A percentile compares a stretch with the other conserved stretches of the same genome.
Conservation (phyloP, 2,113 vertebrate genomes). For the Anthoscopus minutus region DNA sequence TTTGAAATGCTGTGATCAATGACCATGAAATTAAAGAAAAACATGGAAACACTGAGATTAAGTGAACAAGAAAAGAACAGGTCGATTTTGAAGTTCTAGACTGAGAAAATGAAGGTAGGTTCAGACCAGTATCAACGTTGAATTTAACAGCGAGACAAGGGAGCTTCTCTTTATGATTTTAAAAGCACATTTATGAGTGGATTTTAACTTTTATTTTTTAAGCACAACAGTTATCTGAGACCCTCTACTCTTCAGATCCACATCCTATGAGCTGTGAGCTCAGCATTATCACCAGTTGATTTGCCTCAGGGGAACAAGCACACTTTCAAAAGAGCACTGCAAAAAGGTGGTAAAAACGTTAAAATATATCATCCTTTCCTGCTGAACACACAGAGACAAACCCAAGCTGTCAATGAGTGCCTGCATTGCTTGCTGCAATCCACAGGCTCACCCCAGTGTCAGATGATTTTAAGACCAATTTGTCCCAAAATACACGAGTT, state of each 20-base stretch:
- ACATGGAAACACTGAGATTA: background rate
- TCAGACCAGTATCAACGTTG: background rate
- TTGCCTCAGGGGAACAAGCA: background rate
- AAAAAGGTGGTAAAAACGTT: background rate
- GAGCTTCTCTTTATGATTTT: background rate
- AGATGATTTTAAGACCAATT: background rate
- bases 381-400: background rate
- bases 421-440: background rate
- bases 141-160: background rate
- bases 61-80: background rate
- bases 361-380: background rate
- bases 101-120: background rate
- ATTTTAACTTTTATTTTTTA: background rate
- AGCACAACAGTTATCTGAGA: background rate
- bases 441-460: background rate
- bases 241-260: background rate
- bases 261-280: background rate
- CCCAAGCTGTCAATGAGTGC: background rate
- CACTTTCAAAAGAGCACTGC: background rate
- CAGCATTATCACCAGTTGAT: background rate
- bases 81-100: background rate
- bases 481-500: background rate
- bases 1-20: constrained; percentile 20
- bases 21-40: constrained; percentile 19
- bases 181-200: background rate